Evolutionary conservation across 2,113 vertebrate species (phyloP), one percentile per base, ranked within the genome.

Genomic region (Scalopus aquaticus): DNA sequence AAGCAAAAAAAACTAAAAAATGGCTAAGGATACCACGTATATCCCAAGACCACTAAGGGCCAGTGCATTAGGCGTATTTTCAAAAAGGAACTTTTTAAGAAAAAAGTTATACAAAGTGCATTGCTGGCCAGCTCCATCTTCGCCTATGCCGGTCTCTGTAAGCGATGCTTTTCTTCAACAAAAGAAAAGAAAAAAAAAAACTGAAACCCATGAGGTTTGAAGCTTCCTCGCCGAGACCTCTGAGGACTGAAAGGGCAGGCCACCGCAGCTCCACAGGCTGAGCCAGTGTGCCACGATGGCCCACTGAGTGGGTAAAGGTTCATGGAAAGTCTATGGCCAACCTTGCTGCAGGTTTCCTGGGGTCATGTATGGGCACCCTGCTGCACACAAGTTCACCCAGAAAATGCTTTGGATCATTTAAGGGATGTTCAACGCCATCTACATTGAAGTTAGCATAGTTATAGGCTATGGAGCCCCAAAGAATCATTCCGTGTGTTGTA

Each of bases 11-110:
- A 64, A 28, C n/a, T 11, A 64, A 64, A 64, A 49, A 96, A 94
- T 95, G 94, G 86, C 94, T 88, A 86, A 88, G 88, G 90, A 94
- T 95, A 92, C 90, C 82, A 88, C 89, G 85, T 94, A 91, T 22
- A 94, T 78, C 69, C 93, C 46, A 94, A 44, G 44, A 44, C 9
- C 72, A 67, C 72, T 77, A 85, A 92, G 90, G 81, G 80, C 49
- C 56, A 67, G 37, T 17, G 3, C 37, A 28, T 76, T 94, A n/a
- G n/a, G n/a, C n/a, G n/a, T n/a, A n/a, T 60, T 24, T 88, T 90
- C 30, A 76, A 58, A 88, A 88, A 72, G 78, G 62, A 20, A 28
- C 15, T 76, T 91, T 78, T 94, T 24, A 88, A 67, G 51, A 93
- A 92, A 80, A 13, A 15, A 35, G n/a, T 74, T 87, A 82, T 74